A percentile compares a stretch with the other conserved stretches of the same genome.
Conservation (phyloP, 2,797 vertebrate species). For the Anniella stebbinsi region DNA sequence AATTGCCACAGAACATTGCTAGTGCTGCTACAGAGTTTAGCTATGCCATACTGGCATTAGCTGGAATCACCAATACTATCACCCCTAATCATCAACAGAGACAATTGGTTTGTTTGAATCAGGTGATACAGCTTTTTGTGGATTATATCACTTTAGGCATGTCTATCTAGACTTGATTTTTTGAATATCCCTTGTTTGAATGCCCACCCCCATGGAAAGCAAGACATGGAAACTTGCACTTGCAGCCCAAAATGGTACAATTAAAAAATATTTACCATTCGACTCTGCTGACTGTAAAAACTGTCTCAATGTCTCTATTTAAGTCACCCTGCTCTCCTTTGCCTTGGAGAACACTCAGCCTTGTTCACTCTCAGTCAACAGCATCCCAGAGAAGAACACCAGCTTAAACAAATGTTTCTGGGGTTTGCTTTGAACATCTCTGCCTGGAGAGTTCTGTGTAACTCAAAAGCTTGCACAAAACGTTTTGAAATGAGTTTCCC, state of each 20-base stretch:
- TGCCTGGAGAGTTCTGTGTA: slow-evolving; percentile 1
- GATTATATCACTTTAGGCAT: not conserved
- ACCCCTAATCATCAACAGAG: not conserved
- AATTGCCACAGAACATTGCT: not conserved
- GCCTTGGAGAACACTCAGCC: not conserved
- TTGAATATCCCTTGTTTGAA: not conserved
- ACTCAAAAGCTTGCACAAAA: not conserved
- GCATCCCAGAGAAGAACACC: not conserved
- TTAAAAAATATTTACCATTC: not conserved
- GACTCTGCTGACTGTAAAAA: not conserved
- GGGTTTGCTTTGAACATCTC: not conserved
- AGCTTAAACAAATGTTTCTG: not conserved
- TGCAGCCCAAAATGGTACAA: not conserved
- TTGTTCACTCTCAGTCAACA: not conserved
- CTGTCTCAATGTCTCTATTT: not conserved
- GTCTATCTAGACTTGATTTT: not conserved
- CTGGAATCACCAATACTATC: not conserved
- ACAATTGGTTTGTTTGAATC: not conserved
- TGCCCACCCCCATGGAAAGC: not conserved
- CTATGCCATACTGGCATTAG: not conserved
- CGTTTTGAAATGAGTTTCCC: not conserved
- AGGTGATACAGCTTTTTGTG: not conserved
- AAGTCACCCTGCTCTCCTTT: not conserved
- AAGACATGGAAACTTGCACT: not conserved
- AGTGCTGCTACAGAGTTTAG: not conserved